Evolutionary conservation across 1,140 invertebrate species (phyloP), one percentile per base, ranked within the genome.

Genomic region (Neuroterus valhalla): DNA sequence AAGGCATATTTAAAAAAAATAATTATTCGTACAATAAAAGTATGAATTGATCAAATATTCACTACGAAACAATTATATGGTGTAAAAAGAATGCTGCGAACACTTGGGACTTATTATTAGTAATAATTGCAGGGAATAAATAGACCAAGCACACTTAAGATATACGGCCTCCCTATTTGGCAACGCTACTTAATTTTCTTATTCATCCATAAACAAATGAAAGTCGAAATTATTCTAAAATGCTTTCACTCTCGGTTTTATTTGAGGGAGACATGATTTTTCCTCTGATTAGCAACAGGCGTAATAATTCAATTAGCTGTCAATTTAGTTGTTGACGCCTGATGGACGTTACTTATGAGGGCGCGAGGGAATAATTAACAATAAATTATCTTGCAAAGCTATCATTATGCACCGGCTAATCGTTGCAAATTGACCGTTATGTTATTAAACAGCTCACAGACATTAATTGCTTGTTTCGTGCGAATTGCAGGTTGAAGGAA

Each of bases 301-400:
- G 82, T 84, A 86, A 87, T 86, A 87, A 86, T 87, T 88, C 86
- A 86, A 87, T 87, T 87, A 87, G 81, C 82, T 87, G 85, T 86
- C 85, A 85, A 88, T 87, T 88, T 88, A 86, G 83, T 86, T 87
- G 86, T 87, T 85, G 83, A 62, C 85, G 78, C 83, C 80, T 83
- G 81, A 86, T 77, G 78, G 70, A 83, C 81, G 77, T 77, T 70
- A 66, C 2, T 46, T 38, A 38, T 72, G 66, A n/a, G 31, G 23
- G 46, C 68, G 50, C 71, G 66, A 66, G 52, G 42, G 84, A 87
- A 87, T 87, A 88, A 88, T 88, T 88, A 88, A 87, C 82, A 85
- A 87, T 85, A 86, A 88, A 88, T 88, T 87, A 86, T 86, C 79
- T 62, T 68, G 62, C 66, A 43, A 80, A 85, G 80, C 78, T 88